Percentiles rank a stretch among this genome's conserved stretches.
These are phyloP conservation scores for Hemitrygon akajei DNA, from an alignment of 2,797 vertebrate genomes.

Conservation along the genomic window DNA sequence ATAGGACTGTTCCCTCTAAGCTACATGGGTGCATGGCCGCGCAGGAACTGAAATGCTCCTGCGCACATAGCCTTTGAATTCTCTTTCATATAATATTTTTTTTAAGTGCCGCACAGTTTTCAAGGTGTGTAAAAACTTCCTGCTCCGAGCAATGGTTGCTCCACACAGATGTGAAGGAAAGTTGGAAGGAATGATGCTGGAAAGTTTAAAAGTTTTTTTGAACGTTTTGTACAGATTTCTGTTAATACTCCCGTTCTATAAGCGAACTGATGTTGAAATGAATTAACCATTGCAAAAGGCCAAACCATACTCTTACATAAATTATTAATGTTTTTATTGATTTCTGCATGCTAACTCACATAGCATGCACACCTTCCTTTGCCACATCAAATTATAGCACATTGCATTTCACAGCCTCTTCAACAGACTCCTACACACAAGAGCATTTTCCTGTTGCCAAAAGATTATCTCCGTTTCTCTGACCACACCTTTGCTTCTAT, in stretches of 20 bases:
- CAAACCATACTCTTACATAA: background rate
- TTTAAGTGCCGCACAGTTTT: no score
- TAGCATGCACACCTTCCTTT: background rate
- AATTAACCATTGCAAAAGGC: background rate
- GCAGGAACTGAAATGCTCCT: no score
- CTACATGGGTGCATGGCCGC: no score
- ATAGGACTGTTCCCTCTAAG: no score
- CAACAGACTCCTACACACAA: background rate
- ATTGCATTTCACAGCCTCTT: background rate
- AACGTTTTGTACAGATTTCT: background rate
- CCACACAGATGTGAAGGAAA: no score
- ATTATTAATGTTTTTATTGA: background rate
- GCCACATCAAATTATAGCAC: background rate
- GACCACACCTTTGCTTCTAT: background rate
- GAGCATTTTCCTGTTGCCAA: conserved; percentile 17
- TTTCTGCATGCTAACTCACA: background rate
- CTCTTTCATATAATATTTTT: no score
- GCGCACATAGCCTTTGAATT: no score
- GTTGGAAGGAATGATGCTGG: background rate
- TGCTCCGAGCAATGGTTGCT: no score
- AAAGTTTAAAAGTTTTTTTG: background rate
- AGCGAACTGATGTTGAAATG: background rate
- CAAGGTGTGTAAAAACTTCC: no score
- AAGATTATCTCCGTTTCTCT: background rate
- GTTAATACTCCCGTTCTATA: background rate